Base-by-base conservation (phyloP, 2,888 invertebrate species). In the Bembecia ichneumoniformis region DNA sequence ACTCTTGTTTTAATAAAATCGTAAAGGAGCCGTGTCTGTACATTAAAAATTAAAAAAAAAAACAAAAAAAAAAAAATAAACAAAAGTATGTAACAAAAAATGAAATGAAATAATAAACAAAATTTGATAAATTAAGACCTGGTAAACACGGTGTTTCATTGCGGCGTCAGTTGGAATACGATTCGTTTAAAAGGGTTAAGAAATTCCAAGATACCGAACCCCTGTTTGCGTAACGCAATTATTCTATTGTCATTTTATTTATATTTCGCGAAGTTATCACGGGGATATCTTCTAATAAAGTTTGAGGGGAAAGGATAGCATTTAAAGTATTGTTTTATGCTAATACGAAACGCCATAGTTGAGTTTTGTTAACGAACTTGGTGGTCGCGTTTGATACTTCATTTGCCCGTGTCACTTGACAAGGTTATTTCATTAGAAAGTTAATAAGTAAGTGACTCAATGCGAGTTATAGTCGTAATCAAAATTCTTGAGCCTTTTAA, bases 241-340 rank as follows among this genome's bases (percentile, higher is more conserved):
- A 79, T 81, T 77, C 81, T 72, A 79, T 77, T 82, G 81, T 82
- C 76, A 75, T 82, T 78, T 82, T 83, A 81, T 83, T 83, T 82
- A 82, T 82, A 82, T 80, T 82, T 77, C 67, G 58, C 66, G 57
- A 71, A 78, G 79, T 79, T 82, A 82, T 82, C 79, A 60, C 66
- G 51, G 59, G 64, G 71, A 78, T 82, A 81, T 81, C 78, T 79
- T 63, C 74, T 77, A 81, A 81, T 82, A 82, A 82, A 82, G 64
- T 81, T 75, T 61, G 67, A 74, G 76, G 70, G 58, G 68, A 68
- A 43, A 64, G 63, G 58, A 58, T 60, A 69, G 82, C 77, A 79
- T 82, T 71, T 71, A 77, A 81, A 86, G 79, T 79, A 78, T 76
- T 74, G 75, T 83, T 83, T 82, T 82, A 84, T 84, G 86, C 74